Evolutionary conservation across 2,888 invertebrate species (phyloP), one percentile per base, ranked within the genome.

Genomic region (Mesochorus sp.): DNA sequence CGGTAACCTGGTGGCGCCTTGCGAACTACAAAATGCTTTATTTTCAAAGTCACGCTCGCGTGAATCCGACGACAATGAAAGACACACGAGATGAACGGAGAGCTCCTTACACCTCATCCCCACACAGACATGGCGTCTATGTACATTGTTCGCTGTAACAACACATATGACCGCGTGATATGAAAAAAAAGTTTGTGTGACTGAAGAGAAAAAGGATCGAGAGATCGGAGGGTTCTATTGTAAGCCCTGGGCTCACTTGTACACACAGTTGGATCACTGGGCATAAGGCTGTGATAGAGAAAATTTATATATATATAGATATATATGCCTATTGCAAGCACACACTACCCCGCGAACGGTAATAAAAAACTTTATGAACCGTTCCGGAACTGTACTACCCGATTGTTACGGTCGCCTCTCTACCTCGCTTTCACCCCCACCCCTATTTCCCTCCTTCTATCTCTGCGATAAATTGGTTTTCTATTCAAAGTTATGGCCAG

Each of bases 291-390:
- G 26, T 39, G 62, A 14, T 44, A 31, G 37, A 12, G 31, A 12
- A 51, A 14, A 37, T 57, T 14, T 70, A 62, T 55, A 53, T 47
- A 55, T 70, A 61, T n/a, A 42, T 17, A 49, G 8, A 64, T 34
- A 64, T 34, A 34, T 64, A 21, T 55, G 49, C 31, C 62, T 39
- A 55, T 68, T 47, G n/a, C 37, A 21, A 24, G 37, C 19, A 34
- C 76, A 39, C 70, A 53, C 68, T 57, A 59, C 67, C 67, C 67
- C 67, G 17, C 31, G 66, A 59, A 77, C 59, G 42, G 75, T 74
- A 80, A 80, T 82, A 82, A 82, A 79, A 81, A 82, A 80, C 26
- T 82, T 82, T 82, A 82, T 80, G 82, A 80, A 81, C 79, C 79
- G 67, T 81, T 82, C 76, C 61, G 78, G 70, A 76, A 77, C 70